Evolutionary conservation across 2,113 vertebrate species (phyloP).

Genomic region (Tychaedon coryphoeus): DNA sequence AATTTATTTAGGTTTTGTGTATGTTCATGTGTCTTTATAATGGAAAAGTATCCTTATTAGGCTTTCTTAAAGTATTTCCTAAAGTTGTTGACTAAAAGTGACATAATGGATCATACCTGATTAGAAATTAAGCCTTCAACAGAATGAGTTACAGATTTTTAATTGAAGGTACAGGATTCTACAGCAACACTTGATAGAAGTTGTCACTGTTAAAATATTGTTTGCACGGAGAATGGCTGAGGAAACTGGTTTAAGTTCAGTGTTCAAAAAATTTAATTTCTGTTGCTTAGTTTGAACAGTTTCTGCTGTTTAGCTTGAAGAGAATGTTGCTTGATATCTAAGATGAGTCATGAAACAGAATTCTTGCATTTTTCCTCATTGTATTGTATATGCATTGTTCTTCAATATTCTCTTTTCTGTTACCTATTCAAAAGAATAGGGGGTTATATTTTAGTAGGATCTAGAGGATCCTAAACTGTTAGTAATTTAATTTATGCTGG

Average conservation of each 20-base stretch:
- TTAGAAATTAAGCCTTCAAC: not conserved
- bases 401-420: not conserved
- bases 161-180: not conserved
- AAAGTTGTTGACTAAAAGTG: not conserved
- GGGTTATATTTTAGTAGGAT: not conserved
- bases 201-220: not conserved
- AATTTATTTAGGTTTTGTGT: not conserved
- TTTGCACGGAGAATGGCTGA: not conserved
- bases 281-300: not conserved
- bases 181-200: not conserved
- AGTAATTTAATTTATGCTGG: not conserved
- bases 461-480: not conserved
- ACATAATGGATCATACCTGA: not conserved
- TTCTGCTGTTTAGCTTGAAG: not conserved
- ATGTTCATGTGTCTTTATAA: not conserved
- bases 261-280: not conserved
- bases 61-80: not conserved
- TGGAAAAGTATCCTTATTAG: not conserved
- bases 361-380: not conserved
- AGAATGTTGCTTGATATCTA: not conserved
- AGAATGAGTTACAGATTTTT: not conserved
- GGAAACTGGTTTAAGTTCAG: not conserved
- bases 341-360: not conserved
- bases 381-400: not conserved
- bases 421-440: not conserved